Conservation (phyloP, 2,113 vertebrate genomes). For the Himantopus leucocephalus region DNA sequence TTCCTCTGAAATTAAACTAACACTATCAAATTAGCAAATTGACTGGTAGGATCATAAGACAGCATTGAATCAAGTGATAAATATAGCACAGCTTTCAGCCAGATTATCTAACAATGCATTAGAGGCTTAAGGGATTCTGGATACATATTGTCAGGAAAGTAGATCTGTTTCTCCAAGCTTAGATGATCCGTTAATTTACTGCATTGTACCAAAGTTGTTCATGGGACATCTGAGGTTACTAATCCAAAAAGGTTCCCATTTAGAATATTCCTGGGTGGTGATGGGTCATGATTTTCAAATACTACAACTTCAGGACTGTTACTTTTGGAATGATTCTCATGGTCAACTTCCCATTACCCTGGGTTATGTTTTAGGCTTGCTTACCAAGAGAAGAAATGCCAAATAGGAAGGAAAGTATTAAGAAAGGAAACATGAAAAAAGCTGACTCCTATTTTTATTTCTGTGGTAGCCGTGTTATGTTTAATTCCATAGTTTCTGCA, state of each 20-base stretch:
- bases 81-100: constrained; percentile 5
- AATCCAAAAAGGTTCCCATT: not conserved
- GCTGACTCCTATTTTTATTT: not conserved
- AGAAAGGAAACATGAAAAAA: not conserved
- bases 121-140: constrained; percentile 37
- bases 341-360: not conserved
- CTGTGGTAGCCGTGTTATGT: not conserved
- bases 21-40: not conserved
- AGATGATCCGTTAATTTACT: not conserved
- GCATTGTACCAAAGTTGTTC: not conserved
- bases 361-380: not conserved
- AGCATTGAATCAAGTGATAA: constrained; percentile 16
- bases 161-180: not conserved
- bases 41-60: not conserved
- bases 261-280: not conserved
- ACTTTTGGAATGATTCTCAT: not conserved
- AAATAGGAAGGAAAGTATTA: not conserved
- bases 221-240: not conserved
- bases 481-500: not conserved
- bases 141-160: constrained; percentile 15
- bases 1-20: not conserved
- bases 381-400: not conserved
- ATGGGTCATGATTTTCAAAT: not conserved
- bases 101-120: constrained; percentile 50
- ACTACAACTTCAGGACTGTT: not conserved